Percentiles rank a stretch among this genome's conserved stretches.
phyloP scores from a whole-genome alignment of 2,113 vertebrate genomes.

The Cyanocitta stelleri region DNA sequence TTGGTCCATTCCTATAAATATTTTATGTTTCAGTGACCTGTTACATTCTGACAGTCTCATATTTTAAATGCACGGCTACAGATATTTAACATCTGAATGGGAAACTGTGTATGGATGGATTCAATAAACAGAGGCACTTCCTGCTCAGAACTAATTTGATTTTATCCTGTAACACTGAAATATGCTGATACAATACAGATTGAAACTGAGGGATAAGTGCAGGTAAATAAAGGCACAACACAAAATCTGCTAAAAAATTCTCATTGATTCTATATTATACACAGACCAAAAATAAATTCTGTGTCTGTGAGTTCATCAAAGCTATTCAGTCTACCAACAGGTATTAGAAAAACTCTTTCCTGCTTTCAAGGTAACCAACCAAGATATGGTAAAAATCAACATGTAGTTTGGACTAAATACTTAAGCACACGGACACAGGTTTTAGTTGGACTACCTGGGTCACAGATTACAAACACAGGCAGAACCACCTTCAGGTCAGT shows the following conservation, averaged over 20 bases:
- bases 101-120: neutral
- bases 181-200: neutral
- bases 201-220: neutral
- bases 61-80: neutral
- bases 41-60: neutral
- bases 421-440: neutral
- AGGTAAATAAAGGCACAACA: neutral
- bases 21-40: neutral
- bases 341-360: neutral
- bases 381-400: neutral
- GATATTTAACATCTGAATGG: neutral
- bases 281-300: neutral
- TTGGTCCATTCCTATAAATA: neutral
- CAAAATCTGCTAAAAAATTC: neutral
- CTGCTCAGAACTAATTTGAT: neutral
- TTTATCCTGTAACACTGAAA: neutral
- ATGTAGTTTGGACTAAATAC: neutral
- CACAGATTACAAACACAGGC: neutral
- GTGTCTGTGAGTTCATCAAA: neutral
- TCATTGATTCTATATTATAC: neutral
- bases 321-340: neutral
- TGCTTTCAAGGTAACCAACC: neutral
- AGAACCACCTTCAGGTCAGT: neutral
- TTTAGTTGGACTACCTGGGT: neutral
- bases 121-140: neutral